Evolutionary conservation across 64 coral and sea anemone genomes (phyloP), one percentile per base, ranked within the genome.

Genomic region (Cladopsammia gracilis): DNA sequence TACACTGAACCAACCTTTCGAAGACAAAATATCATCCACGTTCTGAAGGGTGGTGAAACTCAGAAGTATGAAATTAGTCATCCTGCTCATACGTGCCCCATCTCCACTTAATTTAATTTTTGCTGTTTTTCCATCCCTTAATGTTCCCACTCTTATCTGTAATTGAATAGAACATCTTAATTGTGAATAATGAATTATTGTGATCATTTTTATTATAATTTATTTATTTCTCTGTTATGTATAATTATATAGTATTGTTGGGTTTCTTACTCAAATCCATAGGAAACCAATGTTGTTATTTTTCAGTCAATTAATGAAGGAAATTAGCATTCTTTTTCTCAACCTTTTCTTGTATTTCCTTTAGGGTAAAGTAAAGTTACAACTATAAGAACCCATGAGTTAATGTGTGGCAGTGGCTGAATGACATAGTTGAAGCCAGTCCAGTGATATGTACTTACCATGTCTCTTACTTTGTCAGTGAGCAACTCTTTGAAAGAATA

Each of bases 31-130:
- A 20, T 87, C 76, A 58, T 88, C 92, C 54, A 25, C 75, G 16
- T 67, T 60, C 72, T 93, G 70, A 5, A 93, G 75, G 57, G 88
- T 88, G 8, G 71, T 64, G 66, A 93, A 88, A 64, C 91, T 93
- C 57, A 93, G 13, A 47, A 93, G 48, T 11, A 93, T 93, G 51
- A 90, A 90, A 67, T 90, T 90, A 11, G 53, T 78, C 16, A 76
- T 19, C 34, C 88, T 64, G 73, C 88, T 90, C 88, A 90, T 79
- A 1, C 88, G 7, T 11, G 88, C 88, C 12, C 87, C 88, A 79
- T 90, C 88, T 50, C 88, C 88, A 90, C 88, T 90, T 10, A 90
- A 22, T 34, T 90, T 90, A n/a, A 90, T 15, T 79, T 60, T 79
- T 59, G 54, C 77, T 34, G 22, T 79, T 12, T 79, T 53, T 26